Percentiles rank a stretch among this genome's conserved stretches.
These are phyloP conservation scores for Toxotes chatareus DNA, from an alignment of 2,113 vertebrate species.

Conservation along the genomic window DNA sequence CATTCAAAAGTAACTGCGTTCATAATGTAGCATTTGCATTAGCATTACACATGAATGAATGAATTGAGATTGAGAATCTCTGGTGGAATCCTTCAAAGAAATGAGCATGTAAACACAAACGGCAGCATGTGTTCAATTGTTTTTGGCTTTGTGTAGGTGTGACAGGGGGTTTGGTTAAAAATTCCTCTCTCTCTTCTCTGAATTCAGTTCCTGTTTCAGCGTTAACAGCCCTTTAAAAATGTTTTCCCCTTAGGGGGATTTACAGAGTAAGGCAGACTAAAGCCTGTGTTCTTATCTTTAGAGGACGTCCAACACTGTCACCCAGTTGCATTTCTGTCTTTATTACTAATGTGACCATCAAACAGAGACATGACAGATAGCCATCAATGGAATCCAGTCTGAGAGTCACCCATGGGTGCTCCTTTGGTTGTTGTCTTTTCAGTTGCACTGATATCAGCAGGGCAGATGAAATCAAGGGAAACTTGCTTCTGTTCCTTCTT, in stretches of 20 bases:
- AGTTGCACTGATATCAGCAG: not conserved
- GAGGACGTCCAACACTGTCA: not conserved
- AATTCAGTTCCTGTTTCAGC: not conserved
- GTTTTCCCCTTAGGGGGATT: not conserved
- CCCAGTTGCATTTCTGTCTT: constrained; percentile 43
- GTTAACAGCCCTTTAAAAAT: not conserved
- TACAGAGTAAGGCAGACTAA: not conserved
- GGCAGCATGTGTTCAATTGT: not conserved
- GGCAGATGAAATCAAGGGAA: not conserved
- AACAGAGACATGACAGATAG: constrained; percentile 18
- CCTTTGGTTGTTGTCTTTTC: constrained; percentile 5
- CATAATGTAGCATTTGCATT: not conserved
- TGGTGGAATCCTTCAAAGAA: not conserved
- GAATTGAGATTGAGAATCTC: not conserved
- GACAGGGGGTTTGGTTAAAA: constrained; percentile 8
- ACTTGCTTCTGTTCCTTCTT: not conserved
- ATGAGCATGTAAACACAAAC: not conserved
- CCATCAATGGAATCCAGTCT: constrained; percentile 34
- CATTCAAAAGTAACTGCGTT: not conserved
- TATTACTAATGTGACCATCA: not conserved
- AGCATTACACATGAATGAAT: not conserved
- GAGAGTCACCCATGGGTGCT: not conserved
- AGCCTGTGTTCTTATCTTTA: constrained; percentile 18
- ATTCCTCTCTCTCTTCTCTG: not conserved
- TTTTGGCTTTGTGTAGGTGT: not conserved